Conservation (phyloP, 1,140 invertebrate genomes). For the Oscheius sp. region DNA sequence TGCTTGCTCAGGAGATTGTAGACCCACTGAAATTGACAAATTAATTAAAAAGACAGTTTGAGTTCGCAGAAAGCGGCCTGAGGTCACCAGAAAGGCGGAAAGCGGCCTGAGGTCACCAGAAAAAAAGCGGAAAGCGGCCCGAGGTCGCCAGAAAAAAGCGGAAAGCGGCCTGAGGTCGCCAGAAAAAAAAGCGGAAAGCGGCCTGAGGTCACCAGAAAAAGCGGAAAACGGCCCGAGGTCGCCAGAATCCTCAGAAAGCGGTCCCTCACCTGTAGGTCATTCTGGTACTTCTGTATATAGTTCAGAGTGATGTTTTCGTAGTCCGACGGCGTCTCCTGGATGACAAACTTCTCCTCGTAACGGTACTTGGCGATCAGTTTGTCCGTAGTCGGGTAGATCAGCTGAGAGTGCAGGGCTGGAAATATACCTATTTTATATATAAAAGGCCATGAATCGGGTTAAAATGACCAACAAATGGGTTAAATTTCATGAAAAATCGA, state of each 20-base stretch:
- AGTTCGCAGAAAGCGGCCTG: background rate
- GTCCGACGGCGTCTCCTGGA: conserved; percentile 79
- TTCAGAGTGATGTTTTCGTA: conserved; percentile 78
- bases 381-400: conserved; percentile 86
- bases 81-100: no score
- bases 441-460: background rate
- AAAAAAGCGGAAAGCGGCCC: no score
- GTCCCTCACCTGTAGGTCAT: conserved; percentile 24
- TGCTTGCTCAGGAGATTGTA: conserved; percentile 90
- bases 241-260: background rate
- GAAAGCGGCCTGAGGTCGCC: no score
- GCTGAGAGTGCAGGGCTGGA: conserved; percentile 76
- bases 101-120: no score
- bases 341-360: conserved; percentile 71
- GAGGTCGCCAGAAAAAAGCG: no score
- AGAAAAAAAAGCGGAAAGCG: no score
- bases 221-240: no score
- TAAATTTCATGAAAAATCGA: background rate
- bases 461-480: background rate
- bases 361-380: conserved; percentile 85
- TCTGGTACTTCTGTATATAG: conserved; percentile 64
- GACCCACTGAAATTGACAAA: conserved; percentile 76
- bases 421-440: conserved; percentile 41
- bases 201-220: no score
- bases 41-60: conserved; percentile 1